Evolutionary conservation across 2,113 vertebrate species (phyloP).

Genomic region (Caracal caracal): DNA sequence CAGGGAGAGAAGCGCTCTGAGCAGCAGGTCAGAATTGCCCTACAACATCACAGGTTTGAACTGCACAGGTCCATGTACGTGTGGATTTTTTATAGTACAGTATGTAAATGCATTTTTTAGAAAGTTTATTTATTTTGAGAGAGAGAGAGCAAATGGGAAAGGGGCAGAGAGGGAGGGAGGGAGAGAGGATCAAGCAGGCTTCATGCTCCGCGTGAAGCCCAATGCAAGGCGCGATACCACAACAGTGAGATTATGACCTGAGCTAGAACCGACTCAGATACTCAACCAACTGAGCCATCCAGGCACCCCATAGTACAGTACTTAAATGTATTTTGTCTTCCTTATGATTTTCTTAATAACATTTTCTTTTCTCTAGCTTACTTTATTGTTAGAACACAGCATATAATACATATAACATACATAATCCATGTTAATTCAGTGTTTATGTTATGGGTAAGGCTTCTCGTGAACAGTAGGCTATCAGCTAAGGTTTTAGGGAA

Average conservation of each 20-base stretch:
- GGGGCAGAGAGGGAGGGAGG: too few species aligned
- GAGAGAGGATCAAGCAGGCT: too few species aligned
- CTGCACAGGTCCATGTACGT: neutral
- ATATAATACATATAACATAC: neutral
- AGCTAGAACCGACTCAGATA: too few species aligned
- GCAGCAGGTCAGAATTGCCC: neutral
- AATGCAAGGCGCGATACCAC: too few species aligned
- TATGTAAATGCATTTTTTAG: neutral
- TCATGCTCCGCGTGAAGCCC: too few species aligned
- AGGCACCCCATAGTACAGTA: too few species aligned
- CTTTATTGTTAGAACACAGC: neutral
- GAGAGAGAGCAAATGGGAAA: too few species aligned
- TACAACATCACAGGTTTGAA: neutral
- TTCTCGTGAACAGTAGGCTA: neutral
- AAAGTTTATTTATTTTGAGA: too few species aligned
- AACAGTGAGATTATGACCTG: too few species aligned
- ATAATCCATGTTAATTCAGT: neutral
- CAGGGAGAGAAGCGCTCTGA: constrained; percentile 65
- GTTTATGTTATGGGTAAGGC: neutral
- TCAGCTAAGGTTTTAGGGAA: neutral
- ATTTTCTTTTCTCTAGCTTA: neutral
- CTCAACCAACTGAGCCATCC: too few species aligned
- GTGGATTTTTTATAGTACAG: neutral
- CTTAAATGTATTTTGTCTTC: neutral
- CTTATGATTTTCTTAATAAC: neutral